phyloP scores from a whole-genome alignment of 2,888 invertebrate genomes.

The Drosophila tripunctata region DNA sequence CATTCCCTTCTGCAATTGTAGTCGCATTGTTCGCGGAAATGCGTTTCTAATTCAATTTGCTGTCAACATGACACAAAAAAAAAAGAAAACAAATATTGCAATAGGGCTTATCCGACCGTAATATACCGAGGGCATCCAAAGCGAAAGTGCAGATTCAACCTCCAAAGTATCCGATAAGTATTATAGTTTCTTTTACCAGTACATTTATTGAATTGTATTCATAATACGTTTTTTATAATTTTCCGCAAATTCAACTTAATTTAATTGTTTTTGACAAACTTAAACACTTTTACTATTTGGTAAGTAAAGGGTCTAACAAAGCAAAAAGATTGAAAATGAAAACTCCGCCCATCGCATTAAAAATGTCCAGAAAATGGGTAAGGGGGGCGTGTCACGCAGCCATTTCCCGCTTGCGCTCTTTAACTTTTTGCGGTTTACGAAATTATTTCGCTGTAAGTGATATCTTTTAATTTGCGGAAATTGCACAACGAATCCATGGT shows the following conservation, averaged over 20 bases:
- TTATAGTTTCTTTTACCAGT: too few relatives aligned
- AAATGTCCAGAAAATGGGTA: conserved; percentile 33
- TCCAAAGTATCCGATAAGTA: too few relatives aligned
- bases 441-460: conserved; percentile 69
- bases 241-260: too few relatives aligned
- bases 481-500: conserved; percentile 33
- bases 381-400: conserved; percentile 46
- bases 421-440: conserved; percentile 50
- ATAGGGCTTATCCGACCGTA: too few relatives aligned
- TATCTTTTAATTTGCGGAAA: conserved; percentile 73
- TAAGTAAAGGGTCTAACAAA: not conserved
- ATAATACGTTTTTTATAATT: too few relatives aligned
- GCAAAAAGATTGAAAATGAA: not conserved
- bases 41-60: conserved; percentile 75
- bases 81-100: too few relatives aligned
- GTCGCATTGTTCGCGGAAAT: conserved; percentile 57
- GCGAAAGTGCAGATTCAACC: too few relatives aligned
- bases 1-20: conserved; percentile 18
- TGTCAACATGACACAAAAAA: conserved; percentile 56
- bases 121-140: too few relatives aligned
- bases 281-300: too few relatives aligned
- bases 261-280: too few relatives aligned
- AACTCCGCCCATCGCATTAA: conserved; percentile 35
- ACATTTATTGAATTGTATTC: too few relatives aligned
- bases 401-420: conserved; percentile 16